Evolutionary conservation across 2,113 vertebrate species (phyloP), one percentile per base, ranked within the genome.

Genomic region (Lutjanus erythropterus): DNA sequence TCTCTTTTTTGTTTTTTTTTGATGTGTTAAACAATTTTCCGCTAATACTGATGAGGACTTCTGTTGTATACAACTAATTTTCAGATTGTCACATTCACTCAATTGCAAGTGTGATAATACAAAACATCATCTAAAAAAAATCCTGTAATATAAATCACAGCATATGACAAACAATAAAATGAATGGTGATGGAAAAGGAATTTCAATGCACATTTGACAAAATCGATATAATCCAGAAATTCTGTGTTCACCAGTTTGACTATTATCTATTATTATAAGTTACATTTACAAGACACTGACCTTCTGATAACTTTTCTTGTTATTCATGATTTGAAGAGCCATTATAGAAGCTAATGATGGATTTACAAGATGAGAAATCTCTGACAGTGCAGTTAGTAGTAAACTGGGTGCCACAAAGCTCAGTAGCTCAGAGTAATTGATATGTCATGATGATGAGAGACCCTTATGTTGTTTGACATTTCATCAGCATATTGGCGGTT

Each of bases 361-460:
- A 62, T 83, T 87, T 76, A 75, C 70, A 21, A 75, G 61, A 80
- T 83, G 78, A 65, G 67, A 64, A 61, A 89, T 90, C 62, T 94
- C 91, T 95, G 92, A 95, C 95, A 71, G 95, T 92, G 95, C 95
- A 94, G 95, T 96, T 95, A 95, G 94, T 91, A 90, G 94, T 93
- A 91, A 94, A 92, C 93, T 93, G 92, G 92, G 91, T 93, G 94
- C 60, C 73, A 88, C 73, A 83, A 70, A 80, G 78, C 83, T 81
- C 60, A 64, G 31, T 81, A 65, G 53, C 69, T 83, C 66, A 47
- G 35, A 50, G 83, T 88, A 90, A 91, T 88, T 88, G 76, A 89
- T 74, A 85, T 92, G 84, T 89, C 84, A 92, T 27, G 68, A 75
- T 84, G 81, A 91, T 90, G 86, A 89, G 84, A 82, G 62, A 81